These are phyloP conservation scores for Pogonophryne albipinna DNA, from an alignment of 2,797 vertebrate species.

Conservation along the genomic window DNA sequence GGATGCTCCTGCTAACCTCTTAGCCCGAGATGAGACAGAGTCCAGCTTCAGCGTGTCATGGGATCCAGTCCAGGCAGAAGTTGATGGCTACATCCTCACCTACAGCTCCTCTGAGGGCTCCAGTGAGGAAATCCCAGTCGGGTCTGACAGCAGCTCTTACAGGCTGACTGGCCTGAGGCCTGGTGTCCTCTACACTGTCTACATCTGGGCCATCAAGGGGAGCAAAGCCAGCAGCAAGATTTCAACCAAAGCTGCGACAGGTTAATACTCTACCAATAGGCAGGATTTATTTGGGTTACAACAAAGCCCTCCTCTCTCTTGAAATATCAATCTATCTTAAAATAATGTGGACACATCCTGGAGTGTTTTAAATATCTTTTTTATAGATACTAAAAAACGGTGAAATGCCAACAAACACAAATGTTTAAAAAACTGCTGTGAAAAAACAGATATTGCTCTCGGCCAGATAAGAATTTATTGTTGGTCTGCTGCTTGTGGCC, in stretches of 20 bases:
- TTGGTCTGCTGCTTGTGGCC: constrained; percentile 23
- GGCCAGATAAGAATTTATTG: constrained; percentile 22
- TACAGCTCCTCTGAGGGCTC: constrained; percentile 82
- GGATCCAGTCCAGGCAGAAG: constrained; percentile 81
- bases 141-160: constrained; percentile 78
- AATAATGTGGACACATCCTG: not conserved
- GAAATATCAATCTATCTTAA: not conserved
- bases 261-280: constrained; percentile 48
- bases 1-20: constrained; percentile 84
- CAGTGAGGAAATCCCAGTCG: constrained; percentile 77
- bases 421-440: constrained; percentile 7
- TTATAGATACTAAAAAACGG: too few species aligned
- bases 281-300: constrained; percentile 1
- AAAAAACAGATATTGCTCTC: too few species aligned
- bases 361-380: not conserved
- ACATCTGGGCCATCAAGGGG: constrained; percentile 86
- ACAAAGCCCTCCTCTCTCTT: not conserved
- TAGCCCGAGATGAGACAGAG: constrained; percentile 82
- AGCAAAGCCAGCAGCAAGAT: constrained; percentile 80
- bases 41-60: constrained; percentile 84
- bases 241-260: constrained; percentile 71
- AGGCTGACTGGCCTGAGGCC: constrained; percentile 82
- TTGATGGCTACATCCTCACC: constrained; percentile 86
- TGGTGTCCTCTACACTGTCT: constrained; percentile 82
- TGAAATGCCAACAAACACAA: not conserved